Percentiles rank a stretch among this genome's conserved stretches.
phyloP scores from a whole-genome alignment of 2,888 invertebrate genomes.

The Ditula angustiorana region DNA sequence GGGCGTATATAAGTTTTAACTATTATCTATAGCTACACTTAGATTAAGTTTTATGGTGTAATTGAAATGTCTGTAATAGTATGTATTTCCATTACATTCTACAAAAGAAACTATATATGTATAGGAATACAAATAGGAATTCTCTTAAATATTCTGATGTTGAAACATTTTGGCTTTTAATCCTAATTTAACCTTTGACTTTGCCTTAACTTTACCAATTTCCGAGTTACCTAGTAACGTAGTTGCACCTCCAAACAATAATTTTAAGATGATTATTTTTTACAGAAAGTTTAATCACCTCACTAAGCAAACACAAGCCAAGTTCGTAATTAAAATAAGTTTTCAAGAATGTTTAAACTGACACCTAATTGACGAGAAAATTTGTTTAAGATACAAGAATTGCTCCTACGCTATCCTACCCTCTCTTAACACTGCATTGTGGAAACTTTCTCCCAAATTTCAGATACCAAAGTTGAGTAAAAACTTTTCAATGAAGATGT shows the following conservation, averaged over 20 bases:
- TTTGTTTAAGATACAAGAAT: constrained; percentile 28
- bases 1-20: no score
- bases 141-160: no score
- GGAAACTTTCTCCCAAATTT: constrained; percentile 39
- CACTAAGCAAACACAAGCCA: constrained; percentile 18
- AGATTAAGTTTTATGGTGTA: no score
- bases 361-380: constrained; percentile 33
- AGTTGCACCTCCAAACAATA: neutral
- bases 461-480: constrained; percentile 41
- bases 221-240: neutral
- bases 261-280: constrained; percentile 20
- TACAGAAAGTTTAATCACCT: neutral
- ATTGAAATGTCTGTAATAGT: no score
- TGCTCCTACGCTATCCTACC: neutral
- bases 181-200: neutral
- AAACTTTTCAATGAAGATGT: constrained; percentile 44
- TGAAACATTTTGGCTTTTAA: neutral
- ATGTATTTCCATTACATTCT: no score
- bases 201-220: neutral
- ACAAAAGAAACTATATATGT: no score
- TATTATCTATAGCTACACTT: no score
- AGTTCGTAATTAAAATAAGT: constrained; percentile 37
- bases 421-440: constrained; percentile 36
- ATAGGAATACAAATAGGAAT: no score
- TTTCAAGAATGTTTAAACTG: constrained; percentile 25